Base-by-base conservation (phyloP, 2,113 vertebrate genomes). In the Rallus limicola region DNA sequence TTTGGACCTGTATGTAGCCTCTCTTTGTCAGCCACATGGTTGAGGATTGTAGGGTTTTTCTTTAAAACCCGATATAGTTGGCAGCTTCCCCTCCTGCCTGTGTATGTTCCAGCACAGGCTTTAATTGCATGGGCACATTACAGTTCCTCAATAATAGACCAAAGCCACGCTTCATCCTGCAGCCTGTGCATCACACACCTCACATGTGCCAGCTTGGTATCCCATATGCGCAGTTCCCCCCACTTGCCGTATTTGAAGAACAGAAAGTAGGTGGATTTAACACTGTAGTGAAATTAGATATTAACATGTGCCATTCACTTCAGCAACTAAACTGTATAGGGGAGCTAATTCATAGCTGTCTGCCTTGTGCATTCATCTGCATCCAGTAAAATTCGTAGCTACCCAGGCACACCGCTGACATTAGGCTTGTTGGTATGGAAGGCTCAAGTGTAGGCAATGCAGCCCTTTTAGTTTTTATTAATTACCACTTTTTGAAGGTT, bases 211-310 rank as follows among this genome's bases (percentile, higher is more conserved):
- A 82, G 64, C 38, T 78, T 52, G 56, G 38, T 59, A 34, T 46
- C 68, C 86, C 68, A 40, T 88, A 81, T 83, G 76, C 42, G 82
- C 93, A 33, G 36, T 15, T 65, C 24, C 34, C 55, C 10, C 25
- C 1, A 1, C 79, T 77, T 42, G 26, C 60, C 64, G 77, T 77
- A 88, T 82, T 68, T 78, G 36, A 38, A 64, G 86, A 88, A 85
- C 58, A 80, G 55, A 91, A 93, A 95, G 89, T 82, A 95, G 91
- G 84, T 80, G 93, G 82, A 92, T 96, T 93, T 92, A 95, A 85
- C 63, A 65, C 84, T 20, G 10, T 23, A 48, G 26, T 65, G 77
- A 94, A 82, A 84, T 91, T 38, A 89, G 84, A 72, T 92, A 89
- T 86, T 90, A 93, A 53, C 58, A 21, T 15, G 9, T 62, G 46